Evolutionary conservation across 2,888 invertebrate genomes (phyloP).

Genomic region (Bhutanitis thaidina): DNA sequence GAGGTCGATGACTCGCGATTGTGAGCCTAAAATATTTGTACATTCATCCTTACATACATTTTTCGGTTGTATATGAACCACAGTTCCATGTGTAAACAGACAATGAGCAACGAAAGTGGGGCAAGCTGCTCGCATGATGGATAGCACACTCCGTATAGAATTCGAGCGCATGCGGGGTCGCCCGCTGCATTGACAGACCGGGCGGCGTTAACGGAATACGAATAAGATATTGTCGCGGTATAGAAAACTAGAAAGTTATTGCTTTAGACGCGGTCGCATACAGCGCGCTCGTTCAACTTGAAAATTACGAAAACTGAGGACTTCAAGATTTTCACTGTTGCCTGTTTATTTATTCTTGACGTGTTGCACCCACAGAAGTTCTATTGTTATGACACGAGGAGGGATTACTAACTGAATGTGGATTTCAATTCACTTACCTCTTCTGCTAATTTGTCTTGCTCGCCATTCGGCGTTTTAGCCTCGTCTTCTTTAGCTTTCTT

Average conservation of each 20-base stretch:
- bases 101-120: slow-evolving; percentile 42
- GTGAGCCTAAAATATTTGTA: slow-evolving; percentile 20
- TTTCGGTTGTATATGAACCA: slow-evolving; percentile 24
- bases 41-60: slow-evolving; percentile 24
- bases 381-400: no score
- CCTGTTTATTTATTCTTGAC: neutral
- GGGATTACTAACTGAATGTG: neutral
- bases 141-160: slow-evolving; percentile 33
- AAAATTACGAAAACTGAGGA: slow-evolving; percentile 18
- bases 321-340: slow-evolving; percentile 1
- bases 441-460: slow-evolving; percentile 82
- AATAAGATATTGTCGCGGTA: slow-evolving; percentile 33
- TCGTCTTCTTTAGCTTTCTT: slow-evolving; percentile 80
- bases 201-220: slow-evolving; percentile 42
- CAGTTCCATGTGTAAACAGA: slow-evolving; percentile 21
- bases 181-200: slow-evolving; percentile 35
- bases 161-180: slow-evolving; percentile 28
- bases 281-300: slow-evolving; percentile 27
- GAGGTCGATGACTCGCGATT: slow-evolving; percentile 44
- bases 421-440: slow-evolving; percentile 73
- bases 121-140: slow-evolving; percentile 40
- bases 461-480: slow-evolving; percentile 75
- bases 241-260: slow-evolving; percentile 48
- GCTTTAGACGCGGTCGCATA: slow-evolving; percentile 29
- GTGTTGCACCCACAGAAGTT: no score